Evolutionary conservation across 1,140 invertebrate genomes (phyloP), one percentile per base, ranked within the genome.

Genomic region (Lepeophtheirus salmonis): DNA sequence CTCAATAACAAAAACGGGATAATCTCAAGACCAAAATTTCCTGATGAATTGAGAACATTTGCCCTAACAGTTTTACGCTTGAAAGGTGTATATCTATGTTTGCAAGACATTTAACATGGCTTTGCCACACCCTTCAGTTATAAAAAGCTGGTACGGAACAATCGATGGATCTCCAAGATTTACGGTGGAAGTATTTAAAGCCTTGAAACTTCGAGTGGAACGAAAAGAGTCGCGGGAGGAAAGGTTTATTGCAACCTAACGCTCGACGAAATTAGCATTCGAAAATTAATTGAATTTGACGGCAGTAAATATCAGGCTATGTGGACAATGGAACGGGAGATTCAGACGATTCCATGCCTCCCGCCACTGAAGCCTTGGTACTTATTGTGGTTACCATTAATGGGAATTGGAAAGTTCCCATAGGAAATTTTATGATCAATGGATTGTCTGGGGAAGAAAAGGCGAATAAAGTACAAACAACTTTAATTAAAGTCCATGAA

Each of bases 191-290:
- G 3, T 20, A 2, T 54, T 54, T 23, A 3, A 20, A 3, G 52
- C 52, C 21, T 24, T 17, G n/a, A 2, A 20, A 20, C 20, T 17
- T 2, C 20, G 23, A 54, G 23, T 20, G 20, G 10, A 24, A 54
- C 2, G 23, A 3, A 24, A 23, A 3, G n/a, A 41, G 30, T 41
- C 30, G 6, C 30, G n/a, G 16, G 16, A 20, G 23, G 23, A 24
- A 54, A 24, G n/a, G 52, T 54, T 2, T 21, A 16, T 54, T 67
- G 61, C 58, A 20, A 65, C 67, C 63, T 73, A 51, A 23, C 67
- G 10, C 62, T 71, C 1, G 70, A 71, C 65, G 70, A 71, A 67
- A 71, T 72, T 68, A 59, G 67, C 18, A 71, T 71, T 18, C 56
- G 66, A 16, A 56, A 67, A 51, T 64, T 68, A 56, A 55, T 71